Base-by-base conservation (phyloP, 2,888 invertebrate genomes). In the Ophion ellenae region DNA sequence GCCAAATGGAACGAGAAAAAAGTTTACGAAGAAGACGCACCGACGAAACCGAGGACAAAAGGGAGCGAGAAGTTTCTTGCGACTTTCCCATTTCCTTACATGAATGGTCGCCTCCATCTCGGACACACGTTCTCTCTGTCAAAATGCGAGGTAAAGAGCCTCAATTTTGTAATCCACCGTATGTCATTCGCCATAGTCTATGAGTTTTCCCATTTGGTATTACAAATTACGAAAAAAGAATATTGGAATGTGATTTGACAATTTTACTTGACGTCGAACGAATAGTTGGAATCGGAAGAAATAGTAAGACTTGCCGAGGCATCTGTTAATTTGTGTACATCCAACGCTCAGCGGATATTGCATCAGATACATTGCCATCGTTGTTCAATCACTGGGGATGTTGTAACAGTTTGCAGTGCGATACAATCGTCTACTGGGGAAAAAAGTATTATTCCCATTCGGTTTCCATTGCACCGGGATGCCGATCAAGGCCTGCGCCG, bases 401-500 rank as follows among this genome's bases (percentile, higher is more conserved):
- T 87, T 81, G 74, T 76, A 24, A 36, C 74, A 98, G 97, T 99
- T 99, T 96, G 97, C 98, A 17, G 96, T 97, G 80, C 97, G 99
- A 70, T 99, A 97, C 94, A 96, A 99, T 88, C 96, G 99, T n/a
- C 94, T 99, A 75, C 97, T 97, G 94, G 99, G 99, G 0, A 98
- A 97, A 93, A 96, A 96, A 90, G 98, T 97, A 14, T 95, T 99
- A 10, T 99, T 99, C 94, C 99, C 99, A 17, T 99, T 99, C 95
- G 99, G 98, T 3, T 97, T 99, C 90, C 99, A 99, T 94, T 99
- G 99, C 93, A 99, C 99, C 32, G 99, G 99, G 69, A 99, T 99
- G 99, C 99, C 99, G 0, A 99, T 99, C 85, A 99, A 99, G 94
- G 99, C 99, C 0, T 99, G 99, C 95, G 98, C 99, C 17, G 99